Evolutionary conservation across 2,113 vertebrate species (phyloP).

Genomic region (Microcebus lehilahytsara): DNA sequence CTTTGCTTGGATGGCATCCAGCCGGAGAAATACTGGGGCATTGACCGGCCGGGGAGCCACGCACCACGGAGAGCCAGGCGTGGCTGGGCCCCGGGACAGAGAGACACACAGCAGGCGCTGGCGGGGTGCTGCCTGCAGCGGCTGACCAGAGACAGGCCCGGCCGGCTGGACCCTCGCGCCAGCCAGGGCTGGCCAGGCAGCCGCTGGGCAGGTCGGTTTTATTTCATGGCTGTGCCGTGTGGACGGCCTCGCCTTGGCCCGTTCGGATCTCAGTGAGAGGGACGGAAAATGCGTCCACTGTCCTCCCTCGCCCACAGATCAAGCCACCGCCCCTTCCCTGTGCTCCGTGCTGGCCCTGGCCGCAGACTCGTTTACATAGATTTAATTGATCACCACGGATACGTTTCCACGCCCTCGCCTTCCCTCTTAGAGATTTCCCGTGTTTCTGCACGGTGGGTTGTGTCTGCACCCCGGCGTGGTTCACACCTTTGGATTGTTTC

Average conservation of each 20-base stretch:
- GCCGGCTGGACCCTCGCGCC: fast-evolving
- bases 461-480: background rate
- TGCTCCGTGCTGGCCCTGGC: background rate
- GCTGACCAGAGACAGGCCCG: background rate
- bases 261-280: background rate
- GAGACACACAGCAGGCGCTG: fast-evolving
- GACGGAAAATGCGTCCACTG: background rate
- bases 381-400: fast-evolving
- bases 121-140: fast-evolving
- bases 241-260: background rate
- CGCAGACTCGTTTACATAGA: fast-evolving
- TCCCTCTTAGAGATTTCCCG: background rate
- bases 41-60: fast-evolving
- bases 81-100: background rate
- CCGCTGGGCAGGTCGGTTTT: fast-evolving
- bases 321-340: too few species aligned
- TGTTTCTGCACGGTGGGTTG: fast-evolving
- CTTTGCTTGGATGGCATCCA: background rate
- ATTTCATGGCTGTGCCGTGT: fast-evolving
- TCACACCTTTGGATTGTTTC: background rate
- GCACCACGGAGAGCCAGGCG: background rate
- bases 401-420: fast-evolving
- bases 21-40: background rate
- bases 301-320: fast-evolving
- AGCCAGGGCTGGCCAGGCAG: background rate